Evolutionary conservation across 1,140 invertebrate genomes (phyloP).

Genomic region (Macrocentrus cingulum): DNA sequence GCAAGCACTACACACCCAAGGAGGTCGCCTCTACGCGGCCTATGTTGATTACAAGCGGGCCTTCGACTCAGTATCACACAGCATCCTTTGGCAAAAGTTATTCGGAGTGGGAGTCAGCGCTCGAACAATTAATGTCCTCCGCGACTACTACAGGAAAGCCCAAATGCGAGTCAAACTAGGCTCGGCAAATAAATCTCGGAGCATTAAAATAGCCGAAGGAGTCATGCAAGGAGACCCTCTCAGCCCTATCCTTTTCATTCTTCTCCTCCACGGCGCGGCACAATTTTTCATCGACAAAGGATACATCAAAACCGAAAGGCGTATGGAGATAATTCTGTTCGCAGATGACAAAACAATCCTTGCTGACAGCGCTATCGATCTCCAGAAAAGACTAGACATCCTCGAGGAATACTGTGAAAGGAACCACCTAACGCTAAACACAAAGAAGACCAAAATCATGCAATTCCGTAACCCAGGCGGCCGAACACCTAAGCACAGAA

Average conservation of each 20-base stretch:
- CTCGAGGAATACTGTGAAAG: too few relatives aligned
- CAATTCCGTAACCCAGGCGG: too few relatives aligned
- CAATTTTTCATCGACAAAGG: slow-evolving; percentile 20
- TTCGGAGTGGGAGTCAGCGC: slow-evolving; percentile 16
- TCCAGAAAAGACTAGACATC: too few relatives aligned
- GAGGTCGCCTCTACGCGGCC: slow-evolving; percentile 14
- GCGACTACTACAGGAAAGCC: slow-evolving; percentile 27
- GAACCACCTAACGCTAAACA: too few relatives aligned
- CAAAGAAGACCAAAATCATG: too few relatives aligned
- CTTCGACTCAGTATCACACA: slow-evolving; percentile 29
- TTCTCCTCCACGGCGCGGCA: slow-evolving; percentile 28
- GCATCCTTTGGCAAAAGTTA: slow-evolving; percentile 26
- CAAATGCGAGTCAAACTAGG: slow-evolving; percentile 6
- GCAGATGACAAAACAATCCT: slow-evolving; percentile 30
- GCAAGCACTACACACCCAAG: slow-evolving; percentile 2
- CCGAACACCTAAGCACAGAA: too few relatives aligned
- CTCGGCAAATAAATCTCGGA: not conserved
- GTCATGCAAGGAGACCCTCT: slow-evolving; percentile 32
- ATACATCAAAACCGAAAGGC: not conserved
- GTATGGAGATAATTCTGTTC: slow-evolving; percentile 28
- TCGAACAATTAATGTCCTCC: slow-evolving; percentile 24
- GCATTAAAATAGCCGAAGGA: slow-evolving; percentile 30
- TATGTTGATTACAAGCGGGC: slow-evolving; percentile 27
- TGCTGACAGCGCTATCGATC: not conserved
- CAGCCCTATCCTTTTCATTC: slow-evolving; percentile 28